Percentiles rank a stretch among this genome's conserved stretches.
Conservation (phyloP, 2,797 vertebrate genomes). For the Picus viridis region DNA sequence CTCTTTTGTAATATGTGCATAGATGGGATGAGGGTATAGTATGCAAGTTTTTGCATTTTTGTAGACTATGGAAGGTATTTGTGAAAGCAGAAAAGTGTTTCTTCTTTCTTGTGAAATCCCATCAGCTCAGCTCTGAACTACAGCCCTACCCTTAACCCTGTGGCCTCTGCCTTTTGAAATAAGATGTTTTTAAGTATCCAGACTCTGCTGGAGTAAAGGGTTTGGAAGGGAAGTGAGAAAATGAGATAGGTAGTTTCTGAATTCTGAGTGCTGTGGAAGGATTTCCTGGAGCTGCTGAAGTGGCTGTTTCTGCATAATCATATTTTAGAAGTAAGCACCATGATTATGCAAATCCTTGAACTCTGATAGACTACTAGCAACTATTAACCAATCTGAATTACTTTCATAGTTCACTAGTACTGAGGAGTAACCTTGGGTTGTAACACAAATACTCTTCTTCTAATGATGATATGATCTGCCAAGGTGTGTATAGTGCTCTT, state of each 20-base stretch:
- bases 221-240: not conserved
- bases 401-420: not conserved
- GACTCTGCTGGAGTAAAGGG: not conserved
- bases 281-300: slow-evolving; percentile 18
- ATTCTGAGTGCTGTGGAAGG: not conserved
- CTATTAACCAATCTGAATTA: not conserved
- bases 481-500: not conserved
- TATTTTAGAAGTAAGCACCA: not conserved
- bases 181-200: not conserved
- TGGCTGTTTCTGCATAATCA: not conserved
- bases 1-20: not conserved
- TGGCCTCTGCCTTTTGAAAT: not conserved
- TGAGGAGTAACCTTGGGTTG: not conserved
- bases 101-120: not conserved
- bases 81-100: not conserved
- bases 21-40: not conserved
- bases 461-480: not conserved
- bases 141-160: not conserved
- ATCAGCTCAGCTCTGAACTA: not conserved
- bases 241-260: not conserved
- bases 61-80: not conserved
- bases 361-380: not conserved
- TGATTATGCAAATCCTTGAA: not conserved
- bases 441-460: not conserved
- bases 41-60: not conserved